Base-by-base conservation (phyloP, 2,888 invertebrate species). In the Neoaliturus tenellus region DNA sequence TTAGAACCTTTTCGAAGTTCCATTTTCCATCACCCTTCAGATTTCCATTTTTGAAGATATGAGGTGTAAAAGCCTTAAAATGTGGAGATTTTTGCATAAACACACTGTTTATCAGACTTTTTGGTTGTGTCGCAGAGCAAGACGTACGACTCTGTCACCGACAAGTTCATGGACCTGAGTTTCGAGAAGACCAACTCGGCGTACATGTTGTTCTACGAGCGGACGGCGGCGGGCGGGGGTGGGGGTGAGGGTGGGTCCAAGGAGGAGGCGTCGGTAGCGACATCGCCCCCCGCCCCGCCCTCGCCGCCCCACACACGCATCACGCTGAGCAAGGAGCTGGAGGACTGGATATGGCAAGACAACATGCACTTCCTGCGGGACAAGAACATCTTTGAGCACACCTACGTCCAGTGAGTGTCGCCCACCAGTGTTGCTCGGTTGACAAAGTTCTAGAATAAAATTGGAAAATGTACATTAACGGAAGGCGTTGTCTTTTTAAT, bases 181-280 rank as follows among this genome's bases (percentile, higher is more conserved):
- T 98, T 98, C 90, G 98, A 98, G 91, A 98, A 98, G 92, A 98
- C 98, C 1, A 98, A 98, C 91, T 98, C 98, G 89, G 98, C 98
- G 0, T 98, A 98, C 90, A 98, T 98, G 98, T 90, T 98, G 88
- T 98, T 98, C 90, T 98, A 98, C 91, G 98, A 98, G 90, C 93
- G 97, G 88, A 87, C 90, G 89, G 0, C 89, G 87, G 14, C 82
- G 83, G 86, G 85, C 85, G 71, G 86, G 28, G 83, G 87, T 0
- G 78, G 84, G 80, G 81, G 82, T 89, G 89, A 90, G 75, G 90
- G 89, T 44, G 87, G 87, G 10, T 89, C 89, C 58, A 90, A 89
- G 80, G 88, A 90, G 87, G 90, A 90, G 86, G 88, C 89, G 84
- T 88, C 88, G 67, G 87, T 87, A 82, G 84, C 84, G 86, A 83